Percentiles rank a stretch among this genome's conserved stretches.
These are phyloP conservation scores for Nannobrachium achirus DNA, from an alignment of 2,113 vertebrate genomes.

Conservation along the genomic window DNA sequence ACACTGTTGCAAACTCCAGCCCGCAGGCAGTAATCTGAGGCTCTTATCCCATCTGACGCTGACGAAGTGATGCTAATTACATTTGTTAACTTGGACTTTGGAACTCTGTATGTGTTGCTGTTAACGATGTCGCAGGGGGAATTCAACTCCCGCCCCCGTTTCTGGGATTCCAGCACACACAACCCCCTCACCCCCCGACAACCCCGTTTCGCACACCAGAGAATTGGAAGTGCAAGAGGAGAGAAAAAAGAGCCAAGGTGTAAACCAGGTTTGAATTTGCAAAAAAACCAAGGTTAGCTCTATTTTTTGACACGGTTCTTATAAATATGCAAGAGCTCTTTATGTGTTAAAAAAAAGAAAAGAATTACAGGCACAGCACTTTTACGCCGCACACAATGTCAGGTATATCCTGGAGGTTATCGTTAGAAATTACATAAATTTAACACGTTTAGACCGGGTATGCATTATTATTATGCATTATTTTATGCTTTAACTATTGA, in stretches of 20 bases:
- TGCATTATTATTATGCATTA: too few relatives aligned
- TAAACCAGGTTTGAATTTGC: slow-evolving; percentile 53
- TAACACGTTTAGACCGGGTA: too few relatives aligned
- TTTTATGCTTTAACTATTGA: too few relatives aligned
- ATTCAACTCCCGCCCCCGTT: slow-evolving; percentile 29
- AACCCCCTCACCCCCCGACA: slow-evolving; percentile 30
- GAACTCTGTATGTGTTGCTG: slow-evolving; percentile 26
- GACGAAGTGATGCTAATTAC: slow-evolving; percentile 60
- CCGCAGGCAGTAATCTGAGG: slow-evolving; percentile 42
- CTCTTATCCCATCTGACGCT: slow-evolving; percentile 51
- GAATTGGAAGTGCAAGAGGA: slow-evolving; percentile 34
- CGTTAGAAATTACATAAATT: slow-evolving; percentile 71
- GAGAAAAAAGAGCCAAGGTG: slow-evolving; percentile 21
- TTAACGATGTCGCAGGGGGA: slow-evolving; percentile 22
- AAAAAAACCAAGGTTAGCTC: slow-evolving; percentile 72
- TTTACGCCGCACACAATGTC: slow-evolving; percentile 67
- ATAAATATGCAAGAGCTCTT: slow-evolving; percentile 76
- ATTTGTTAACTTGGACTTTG: slow-evolving; percentile 39
- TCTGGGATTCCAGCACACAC: slow-evolving; percentile 37
- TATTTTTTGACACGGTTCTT: slow-evolving; percentile 66
- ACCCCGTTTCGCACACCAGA: slow-evolving; percentile 50
- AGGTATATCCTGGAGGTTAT: slow-evolving; percentile 73
- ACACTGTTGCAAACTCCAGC: slow-evolving; percentile 28
- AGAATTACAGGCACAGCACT: slow-evolving; percentile 71
- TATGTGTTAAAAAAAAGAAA: slow-evolving; percentile 42